Evolutionary conservation across 2,888 invertebrate species (phyloP).

Genomic region (Dyspetes luteomarginatus): DNA sequence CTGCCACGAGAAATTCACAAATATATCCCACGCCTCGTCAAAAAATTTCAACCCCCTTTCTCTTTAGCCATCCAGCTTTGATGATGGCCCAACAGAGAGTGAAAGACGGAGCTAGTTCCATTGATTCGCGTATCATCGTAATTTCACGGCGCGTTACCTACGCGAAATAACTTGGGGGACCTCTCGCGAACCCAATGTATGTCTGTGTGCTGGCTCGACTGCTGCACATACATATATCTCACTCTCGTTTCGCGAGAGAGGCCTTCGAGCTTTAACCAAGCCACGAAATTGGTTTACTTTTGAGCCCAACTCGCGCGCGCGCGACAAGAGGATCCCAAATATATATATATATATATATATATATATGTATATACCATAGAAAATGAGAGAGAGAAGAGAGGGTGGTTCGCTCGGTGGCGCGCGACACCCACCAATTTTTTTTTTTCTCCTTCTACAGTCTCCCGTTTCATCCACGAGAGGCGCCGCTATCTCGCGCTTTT

Average conservation of each 20-base stretch:
- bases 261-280: conserved; percentile 80
- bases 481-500: conserved; percentile 30
- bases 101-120: conserved; percentile 72
- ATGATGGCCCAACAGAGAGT: conserved; percentile 9
- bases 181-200: conserved; percentile 66
- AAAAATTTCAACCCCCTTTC: conserved; percentile 40
- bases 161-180: conserved; percentile 83
- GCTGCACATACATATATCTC: conserved; percentile 61
- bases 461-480: conserved; percentile 28
- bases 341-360: conserved; percentile 57
- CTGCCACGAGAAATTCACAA: conserved; percentile 51
- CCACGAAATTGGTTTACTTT: conserved; percentile 83
- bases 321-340: conserved; percentile 55
- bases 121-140: conserved; percentile 83
- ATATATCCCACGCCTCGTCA: conserved; percentile 64
- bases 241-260: conserved; percentile 33
- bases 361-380: conserved; percentile 35
- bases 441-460: conserved; percentile 10
- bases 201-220: conserved; percentile 71
- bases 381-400: conserved; percentile 22
- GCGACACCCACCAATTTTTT: conserved; percentile 22
- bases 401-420: conserved; percentile 34
- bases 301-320: conserved; percentile 71
- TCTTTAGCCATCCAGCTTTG: conserved; percentile 16
- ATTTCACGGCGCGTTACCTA: conserved; percentile 84